Evolutionary conservation across 2,797 vertebrate genomes (phyloP).

Genomic region (Hippoglossus hippoglossus): DNA sequence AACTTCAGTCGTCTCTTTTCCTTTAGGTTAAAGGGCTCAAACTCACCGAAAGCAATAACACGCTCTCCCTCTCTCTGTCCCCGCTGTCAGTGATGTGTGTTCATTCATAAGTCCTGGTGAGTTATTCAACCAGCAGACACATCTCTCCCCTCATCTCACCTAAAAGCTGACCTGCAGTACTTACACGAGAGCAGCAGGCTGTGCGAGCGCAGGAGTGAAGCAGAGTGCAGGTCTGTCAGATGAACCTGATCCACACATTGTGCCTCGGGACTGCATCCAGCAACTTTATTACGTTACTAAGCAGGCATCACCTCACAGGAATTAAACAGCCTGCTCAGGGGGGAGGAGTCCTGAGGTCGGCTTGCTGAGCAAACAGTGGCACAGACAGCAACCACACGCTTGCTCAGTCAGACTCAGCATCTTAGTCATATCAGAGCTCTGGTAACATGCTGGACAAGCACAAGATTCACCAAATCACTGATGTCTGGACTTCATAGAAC

Average conservation of each 20-base stretch:
- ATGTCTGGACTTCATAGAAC: not conserved
- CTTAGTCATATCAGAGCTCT: constrained; percentile 17
- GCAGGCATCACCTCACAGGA: constrained; percentile 70
- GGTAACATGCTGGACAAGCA: constrained; percentile 7
- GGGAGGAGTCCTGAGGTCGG: constrained; percentile 70
- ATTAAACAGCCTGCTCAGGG: constrained; percentile 54
- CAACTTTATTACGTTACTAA: constrained; percentile 79
- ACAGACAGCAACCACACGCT: constrained; percentile 10
- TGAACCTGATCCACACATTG: constrained; percentile 74
- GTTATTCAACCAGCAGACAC: constrained; percentile 48
- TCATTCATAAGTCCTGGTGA: constrained; percentile 72
- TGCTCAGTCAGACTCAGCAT: constrained; percentile 50
- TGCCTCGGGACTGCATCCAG: constrained; percentile 65
- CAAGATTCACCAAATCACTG: not conserved
- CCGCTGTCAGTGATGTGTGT: constrained; percentile 50
- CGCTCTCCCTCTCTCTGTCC: constrained; percentile 58
- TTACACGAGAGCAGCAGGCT: constrained; percentile 61
- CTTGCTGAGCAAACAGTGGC: constrained; percentile 48
- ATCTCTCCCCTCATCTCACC: constrained; percentile 40
- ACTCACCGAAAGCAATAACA: constrained; percentile 71
- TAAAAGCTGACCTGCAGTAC: constrained; percentile 59
- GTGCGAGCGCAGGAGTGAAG: constrained; percentile 47
- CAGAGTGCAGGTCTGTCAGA: constrained; percentile 63
- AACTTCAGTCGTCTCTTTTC: not conserved
- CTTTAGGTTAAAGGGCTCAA: constrained; percentile 11